Evolutionary conservation across 2,888 invertebrate species (phyloP).

Genomic region (Machimus atricapillus): DNA sequence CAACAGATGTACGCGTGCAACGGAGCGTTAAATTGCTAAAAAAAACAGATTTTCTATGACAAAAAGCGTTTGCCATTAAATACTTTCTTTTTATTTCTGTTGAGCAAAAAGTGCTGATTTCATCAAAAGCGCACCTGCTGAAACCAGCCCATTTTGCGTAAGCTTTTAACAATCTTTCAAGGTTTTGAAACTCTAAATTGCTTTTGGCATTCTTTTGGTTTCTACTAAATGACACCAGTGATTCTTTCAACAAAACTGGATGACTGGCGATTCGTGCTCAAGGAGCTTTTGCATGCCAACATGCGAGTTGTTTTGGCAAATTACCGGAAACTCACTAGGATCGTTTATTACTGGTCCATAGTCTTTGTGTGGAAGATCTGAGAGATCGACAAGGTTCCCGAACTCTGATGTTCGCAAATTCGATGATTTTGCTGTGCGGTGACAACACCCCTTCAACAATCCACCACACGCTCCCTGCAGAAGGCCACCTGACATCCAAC

Average conservation of each 20-base stretch:
- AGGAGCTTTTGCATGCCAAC: neutral
- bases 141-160: neutral
- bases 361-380: constrained; percentile 66
- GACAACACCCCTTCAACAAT: constrained; percentile 86
- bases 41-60: neutral
- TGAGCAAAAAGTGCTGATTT: neutral
- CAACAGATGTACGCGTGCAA: neutral
- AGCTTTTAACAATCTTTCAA: neutral
- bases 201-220: neutral
- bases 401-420: constrained; percentile 72
- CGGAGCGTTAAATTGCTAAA: constrained; percentile 14
- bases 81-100: constrained; percentile 5
- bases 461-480: constrained; percentile 85
- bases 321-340: constrained; percentile 71
- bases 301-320: constrained; percentile 23
- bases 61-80: neutral
- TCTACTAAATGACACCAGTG: neutral
- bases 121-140: neutral
- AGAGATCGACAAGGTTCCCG: constrained; percentile 70
- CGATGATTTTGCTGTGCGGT: constrained; percentile 74
- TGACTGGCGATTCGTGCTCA: neutral
- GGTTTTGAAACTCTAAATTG: neutral
- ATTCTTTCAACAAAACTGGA: neutral
- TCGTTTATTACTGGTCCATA: constrained; percentile 80
- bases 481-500: constrained; percentile 89